Percentiles rank a stretch among this genome's conserved stretches.
Evolutionary conservation across 2,113 vertebrate genomes (phyloP).

Genomic region (Etia nguti): DNA sequence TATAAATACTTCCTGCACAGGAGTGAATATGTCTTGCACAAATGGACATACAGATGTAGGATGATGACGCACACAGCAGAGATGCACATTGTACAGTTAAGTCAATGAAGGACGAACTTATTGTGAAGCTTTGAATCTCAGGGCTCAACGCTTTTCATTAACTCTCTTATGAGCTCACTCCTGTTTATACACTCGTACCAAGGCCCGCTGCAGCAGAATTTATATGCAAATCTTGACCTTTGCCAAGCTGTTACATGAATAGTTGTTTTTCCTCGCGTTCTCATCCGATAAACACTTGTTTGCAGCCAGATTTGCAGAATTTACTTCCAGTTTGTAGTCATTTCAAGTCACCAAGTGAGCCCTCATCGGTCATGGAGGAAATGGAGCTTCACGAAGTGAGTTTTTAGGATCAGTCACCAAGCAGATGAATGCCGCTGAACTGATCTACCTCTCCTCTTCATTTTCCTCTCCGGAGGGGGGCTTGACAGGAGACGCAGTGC

Average conservation of each 20-base stretch:
- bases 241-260: neutral
- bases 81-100: neutral
- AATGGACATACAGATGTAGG: neutral
- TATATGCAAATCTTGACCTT: conserved; percentile 47
- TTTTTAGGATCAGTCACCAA: neutral
- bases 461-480: neutral
- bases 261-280: neutral
- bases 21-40: neutral
- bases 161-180: neutral
- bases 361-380: neutral
- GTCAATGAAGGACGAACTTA: neutral
- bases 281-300: neutral
- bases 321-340: neutral
- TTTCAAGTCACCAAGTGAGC: neutral
- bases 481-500: neutral
- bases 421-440: neutral
- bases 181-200: neutral
- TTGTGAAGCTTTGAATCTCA: neutral
- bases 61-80: conserved; percentile 11
- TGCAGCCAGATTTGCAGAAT: neutral
- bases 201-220: neutral
- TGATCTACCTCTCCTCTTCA: neutral
- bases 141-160: neutral
- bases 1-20: neutral
- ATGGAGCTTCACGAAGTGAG: neutral